Evolutionary conservation across 1,140 invertebrate species (phyloP).

Genomic region (fruit fly (Drosophila melanogaster)): Release_6_plus_ISO1_MT NT_033779.5:8348001-8348500

Average conservation of each 20-base stretch:
- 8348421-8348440: slow-evolving; percentile 68
- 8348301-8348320: not conserved
- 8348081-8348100: not conserved
- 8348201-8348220: slow-evolving; percentile 2
- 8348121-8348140: slow-evolving; percentile 68
- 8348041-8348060: slow-evolving; percentile 17
- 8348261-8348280: not conserved
- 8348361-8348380: not conserved
- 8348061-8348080: slow-evolving; percentile 10
- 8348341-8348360: slow-evolving; percentile 30
- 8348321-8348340: slow-evolving; percentile 1
- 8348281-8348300: not conserved
- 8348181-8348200: slow-evolving; percentile 20
- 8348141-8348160: slow-evolving; percentile 45
- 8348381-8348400: not conserved
- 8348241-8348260: not conserved
- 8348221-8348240: not conserved
- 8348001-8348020: slow-evolving; percentile 8
- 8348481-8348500: slow-evolving; percentile 54
- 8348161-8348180: slow-evolving; percentile 14
- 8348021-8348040: slow-evolving; percentile 61
- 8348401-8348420: slow-evolving; percentile 12
- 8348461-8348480: slow-evolving; percentile 26
- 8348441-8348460: slow-evolving; percentile 46
- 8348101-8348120: slow-evolving; percentile 61